Percentiles rank a stretch among this genome's conserved stretches.
Conservation (phyloP, 2,113 vertebrate species). For the Hydrochoerus hydrochaeris region DNA sequence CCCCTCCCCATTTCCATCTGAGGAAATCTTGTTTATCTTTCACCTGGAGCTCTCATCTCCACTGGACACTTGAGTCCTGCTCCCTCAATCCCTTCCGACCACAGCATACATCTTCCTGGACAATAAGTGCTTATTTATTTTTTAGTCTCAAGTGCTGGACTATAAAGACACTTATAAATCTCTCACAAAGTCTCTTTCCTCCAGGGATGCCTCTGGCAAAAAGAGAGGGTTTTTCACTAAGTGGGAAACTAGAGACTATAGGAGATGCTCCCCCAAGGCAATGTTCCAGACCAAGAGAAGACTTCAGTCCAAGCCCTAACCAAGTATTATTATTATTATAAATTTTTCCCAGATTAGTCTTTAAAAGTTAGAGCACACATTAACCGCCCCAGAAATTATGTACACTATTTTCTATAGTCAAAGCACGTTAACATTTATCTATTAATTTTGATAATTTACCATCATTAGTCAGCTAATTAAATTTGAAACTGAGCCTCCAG, state of each 20-base stretch:
- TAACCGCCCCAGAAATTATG: slow-evolving; percentile 63
- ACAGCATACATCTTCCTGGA: neutral
- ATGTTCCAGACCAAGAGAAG: slow-evolving; percentile 34
- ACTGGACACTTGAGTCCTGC: neutral
- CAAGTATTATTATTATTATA: neutral
- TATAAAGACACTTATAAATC: neutral
- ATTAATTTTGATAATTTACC: slow-evolving; percentile 75
- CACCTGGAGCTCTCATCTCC: neutral
- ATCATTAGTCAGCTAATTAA: slow-evolving; percentile 77
- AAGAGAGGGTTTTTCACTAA: slow-evolving; percentile 34
- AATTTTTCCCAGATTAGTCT: slow-evolving; percentile 22
- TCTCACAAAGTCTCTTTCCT: slow-evolving; percentile 16
- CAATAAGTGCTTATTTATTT: neutral
- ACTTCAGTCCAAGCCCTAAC: slow-evolving; percentile 5
- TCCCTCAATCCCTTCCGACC: neutral
- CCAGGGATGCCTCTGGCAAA: slow-evolving; percentile 54
- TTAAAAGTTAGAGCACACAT: slow-evolving; percentile 52
- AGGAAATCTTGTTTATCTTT: neutral
- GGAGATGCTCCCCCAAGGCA: neutral
- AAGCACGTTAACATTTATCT: slow-evolving; percentile 62
- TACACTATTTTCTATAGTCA: slow-evolving; percentile 57
- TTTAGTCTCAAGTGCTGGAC: neutral
- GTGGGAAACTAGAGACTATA: slow-evolving; percentile 22
- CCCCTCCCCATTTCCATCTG: neutral
- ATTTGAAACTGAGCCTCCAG: slow-evolving; percentile 71